Conservation (phyloP, 2,888 invertebrate genomes). For the Marronus borbonicus region DNA sequence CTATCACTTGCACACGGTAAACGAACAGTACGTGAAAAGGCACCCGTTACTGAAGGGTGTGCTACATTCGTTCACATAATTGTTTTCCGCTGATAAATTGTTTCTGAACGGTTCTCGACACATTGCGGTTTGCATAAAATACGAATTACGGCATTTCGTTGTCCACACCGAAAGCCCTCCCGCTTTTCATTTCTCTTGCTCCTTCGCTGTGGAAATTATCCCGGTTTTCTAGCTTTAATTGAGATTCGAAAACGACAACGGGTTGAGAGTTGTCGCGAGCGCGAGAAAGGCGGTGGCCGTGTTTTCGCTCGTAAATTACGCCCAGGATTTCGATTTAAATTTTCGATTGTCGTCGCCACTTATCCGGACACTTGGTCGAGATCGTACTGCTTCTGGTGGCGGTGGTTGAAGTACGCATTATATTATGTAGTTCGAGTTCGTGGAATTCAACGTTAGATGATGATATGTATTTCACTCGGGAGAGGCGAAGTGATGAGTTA, state of each 20-base stretch:
- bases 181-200: background rate
- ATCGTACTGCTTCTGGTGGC: background rate
- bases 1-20: no score
- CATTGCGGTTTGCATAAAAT: conserved; percentile 20
- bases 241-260: conserved; percentile 17
- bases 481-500: no score
- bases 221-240: conserved; percentile 19
- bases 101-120: conserved; percentile 19
- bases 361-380: background rate
- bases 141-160: conserved; percentile 20
- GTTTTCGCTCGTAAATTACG: conserved; percentile 4
- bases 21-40: background rate
- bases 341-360: conserved; percentile 22
- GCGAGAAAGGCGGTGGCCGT: background rate
- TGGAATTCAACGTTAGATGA: background rate
- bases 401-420: background rate
- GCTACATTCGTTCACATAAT: background rate
- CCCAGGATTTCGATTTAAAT: conserved; percentile 21
- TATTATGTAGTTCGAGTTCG: background rate
- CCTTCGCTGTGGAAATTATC: conserved; percentile 1
- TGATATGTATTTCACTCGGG: no score
- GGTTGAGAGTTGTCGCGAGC: background rate
- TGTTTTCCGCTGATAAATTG: conserved; percentile 42
- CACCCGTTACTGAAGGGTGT: background rate
- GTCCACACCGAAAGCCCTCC: background rate